Conservation (phyloP, 2,888 invertebrate species). For the Seladonia tumulorum region DNA sequence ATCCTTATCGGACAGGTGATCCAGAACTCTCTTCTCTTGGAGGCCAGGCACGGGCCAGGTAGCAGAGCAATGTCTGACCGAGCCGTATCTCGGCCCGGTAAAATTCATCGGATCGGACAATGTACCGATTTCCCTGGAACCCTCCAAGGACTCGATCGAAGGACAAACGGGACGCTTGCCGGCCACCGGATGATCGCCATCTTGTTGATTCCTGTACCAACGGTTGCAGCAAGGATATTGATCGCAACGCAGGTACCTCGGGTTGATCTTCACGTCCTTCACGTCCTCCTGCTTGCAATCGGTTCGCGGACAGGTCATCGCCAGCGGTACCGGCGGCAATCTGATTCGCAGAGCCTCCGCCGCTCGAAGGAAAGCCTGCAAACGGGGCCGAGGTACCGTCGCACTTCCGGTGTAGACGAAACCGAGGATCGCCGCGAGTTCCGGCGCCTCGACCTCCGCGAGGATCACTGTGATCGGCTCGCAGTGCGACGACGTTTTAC, state of each 20-base stretch:
- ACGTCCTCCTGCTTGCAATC: slow-evolving; percentile 72
- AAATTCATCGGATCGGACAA: slow-evolving; percentile 57
- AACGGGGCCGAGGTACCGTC: slow-evolving; percentile 86
- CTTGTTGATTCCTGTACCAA: slow-evolving; percentile 49
- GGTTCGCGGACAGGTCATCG: slow-evolving; percentile 48
- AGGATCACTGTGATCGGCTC: slow-evolving; percentile 88
- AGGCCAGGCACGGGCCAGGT: slow-evolving; percentile 54
- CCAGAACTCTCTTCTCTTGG: slow-evolving; percentile 38
- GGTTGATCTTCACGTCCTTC: slow-evolving; percentile 72
- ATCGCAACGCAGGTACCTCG: slow-evolving; percentile 74
- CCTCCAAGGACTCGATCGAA: slow-evolving; percentile 35
- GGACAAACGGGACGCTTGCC: slow-evolving; percentile 43
- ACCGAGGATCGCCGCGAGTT: slow-evolving; percentile 88
- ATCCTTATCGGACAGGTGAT: slow-evolving; percentile 30
- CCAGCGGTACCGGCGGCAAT: slow-evolving; percentile 75
- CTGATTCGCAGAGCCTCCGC: slow-evolving; percentile 82
- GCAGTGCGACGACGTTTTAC: slow-evolving; percentile 71
- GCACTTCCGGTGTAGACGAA: slow-evolving; percentile 90
- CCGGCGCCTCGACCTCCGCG: slow-evolving; percentile 87
- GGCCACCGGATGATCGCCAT: slow-evolving; percentile 25
- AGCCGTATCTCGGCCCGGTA: slow-evolving; percentile 39
- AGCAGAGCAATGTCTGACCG: slow-evolving; percentile 42
- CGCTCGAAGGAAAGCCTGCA: slow-evolving; percentile 87
- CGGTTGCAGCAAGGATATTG: slow-evolving; percentile 71
- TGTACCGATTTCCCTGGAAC: slow-evolving; percentile 36